Evolutionary conservation across 2,888 invertebrate species (phyloP), one percentile per base, ranked within the genome.

Genomic region (Dasysyrphus albostriatus): DNA sequence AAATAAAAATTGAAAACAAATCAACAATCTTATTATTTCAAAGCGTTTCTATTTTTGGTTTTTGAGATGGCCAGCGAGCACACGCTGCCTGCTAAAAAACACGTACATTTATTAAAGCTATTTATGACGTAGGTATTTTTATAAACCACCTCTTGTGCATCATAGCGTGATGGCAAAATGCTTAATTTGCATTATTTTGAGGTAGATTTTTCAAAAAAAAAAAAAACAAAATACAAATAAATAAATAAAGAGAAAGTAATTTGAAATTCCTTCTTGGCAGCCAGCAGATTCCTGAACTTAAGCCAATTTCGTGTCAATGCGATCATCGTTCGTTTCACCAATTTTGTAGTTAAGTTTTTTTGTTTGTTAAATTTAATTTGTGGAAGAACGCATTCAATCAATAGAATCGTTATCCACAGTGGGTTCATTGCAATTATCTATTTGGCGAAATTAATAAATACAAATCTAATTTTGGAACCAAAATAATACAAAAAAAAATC

Each of bases 311-410:
- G 24, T 61, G 79, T 79, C 59, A 67, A 65, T 72, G 82, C 19
- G 78, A 78, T 73, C 63, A 70, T 29, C 56, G 47, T 77, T 82
- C n/a, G n/a, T n/a, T n/a, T n/a, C 47, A 56, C 75, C 29, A 72
- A 39, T 70, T 58, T 63, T 70, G 32, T 61, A 81, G 10, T 44
- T 39, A 8, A 58, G 42, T n/a, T 19, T 37, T 69, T 39, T 54
- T 24, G 24, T 69, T 39, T 39, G 4, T 24, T 61, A 32, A n/a
- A 37, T n/a, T 44, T 32, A 44, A 6, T 29, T 81, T 44, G 54
- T 44, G 16, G 14, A 54, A 39, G 49, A 79, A 75, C 83, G 83
- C 83, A 84, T 84, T 84, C 80, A 84, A 69, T 84, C 80, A 78
- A 63, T 70, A 63, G 63, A 58, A 77, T 70, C 70, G 49, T 34